Base-by-base conservation (phyloP, 2,113 vertebrate genomes). In the Campylomormyrus numenius region DNA sequence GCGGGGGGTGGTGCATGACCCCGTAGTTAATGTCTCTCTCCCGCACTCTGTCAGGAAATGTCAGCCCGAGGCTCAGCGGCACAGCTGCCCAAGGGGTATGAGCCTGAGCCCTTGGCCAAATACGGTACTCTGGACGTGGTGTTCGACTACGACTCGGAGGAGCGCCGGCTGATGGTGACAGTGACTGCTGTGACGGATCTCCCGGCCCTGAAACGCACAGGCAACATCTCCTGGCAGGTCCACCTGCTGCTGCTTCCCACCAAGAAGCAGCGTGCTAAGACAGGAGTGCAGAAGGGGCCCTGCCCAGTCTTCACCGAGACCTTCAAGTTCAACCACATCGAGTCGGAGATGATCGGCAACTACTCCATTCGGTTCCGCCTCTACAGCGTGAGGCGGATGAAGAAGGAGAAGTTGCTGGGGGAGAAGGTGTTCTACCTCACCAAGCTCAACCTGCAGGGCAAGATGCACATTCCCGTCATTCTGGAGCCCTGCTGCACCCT, bases 351-450 rank as follows among this genome's bases (percentile, higher is more conserved):
- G 97, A 98, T 99, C 93, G 96, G 97, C 91, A 99, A 99, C 93
- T 99, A 99, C 0, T 97, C 98, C n/a, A 94, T 99, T 90, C 96
- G 98, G 9, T 99, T 99, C 91, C 96, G 98, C 92, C 97, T 99
- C 21, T 99, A 99, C 92, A 98, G 97, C 10, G 94, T 99, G 90
- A 96, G 97, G 39, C 97, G 97, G 74, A 96, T 99, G 97, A 99
- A 99, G 94, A 99, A 98, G 88, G 98, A 99, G 95, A 98, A 97
- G 95, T 95, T 97, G 94, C 97, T 99, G 52, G 98, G 98, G 92
- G 98, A 99, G 93, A 99, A 99, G 96, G 95, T 99, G 91, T 99
- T 99, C 96, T 98, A 98, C 95, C 97, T 99, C 96, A 99, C 98
- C 92, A 99, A 99, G 95, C 95, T 99, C 94, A 98, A 98, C 95